Evolutionary conservation across 2,888 invertebrate species (phyloP).

Genomic region (Alviniconcha strummeri): DNA sequence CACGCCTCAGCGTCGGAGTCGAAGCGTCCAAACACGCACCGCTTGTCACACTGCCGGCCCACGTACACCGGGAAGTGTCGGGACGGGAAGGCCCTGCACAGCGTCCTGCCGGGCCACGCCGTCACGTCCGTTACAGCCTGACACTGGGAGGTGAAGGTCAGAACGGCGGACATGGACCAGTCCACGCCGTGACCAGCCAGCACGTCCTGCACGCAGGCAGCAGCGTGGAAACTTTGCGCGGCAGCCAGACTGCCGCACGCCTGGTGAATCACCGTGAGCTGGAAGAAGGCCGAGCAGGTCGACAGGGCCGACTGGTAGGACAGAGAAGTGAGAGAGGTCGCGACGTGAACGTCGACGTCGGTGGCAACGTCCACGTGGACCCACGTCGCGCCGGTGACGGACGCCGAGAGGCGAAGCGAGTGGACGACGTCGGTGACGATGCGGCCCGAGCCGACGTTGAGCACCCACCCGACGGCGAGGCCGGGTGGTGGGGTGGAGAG

Average conservation of each 20-base stretch:
- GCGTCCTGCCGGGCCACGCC: constrained; percentile 38
- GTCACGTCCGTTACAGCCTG: constrained; percentile 22
- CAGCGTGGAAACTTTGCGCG: background rate
- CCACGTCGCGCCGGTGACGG: constrained; percentile 37
- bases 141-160: constrained; percentile 42
- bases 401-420: constrained; percentile 27
- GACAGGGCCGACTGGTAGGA: constrained; percentile 1
- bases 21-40: constrained; percentile 42
- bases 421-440: constrained; percentile 36
- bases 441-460: constrained; percentile 41
- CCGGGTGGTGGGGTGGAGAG: background rate
- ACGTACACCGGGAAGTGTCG: constrained; percentile 39
- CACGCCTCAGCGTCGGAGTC: constrained; percentile 37
- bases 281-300: background rate
- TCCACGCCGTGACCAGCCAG: background rate
- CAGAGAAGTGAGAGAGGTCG: background rate
- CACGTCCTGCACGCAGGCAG: constrained; percentile 19
- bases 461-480: constrained; percentile 40
- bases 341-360: background rate
- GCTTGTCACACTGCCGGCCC: constrained; percentile 37
- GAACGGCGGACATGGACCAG: constrained; percentile 29
- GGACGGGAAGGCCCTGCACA: constrained; percentile 45
- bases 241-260: constrained; percentile 7
- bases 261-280: background rate
- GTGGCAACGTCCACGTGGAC: constrained; percentile 19